These are phyloP conservation scores for Thymelicus acteon DNA, from an alignment of 2,888 invertebrate genomes.

Conservation along the genomic window DNA sequence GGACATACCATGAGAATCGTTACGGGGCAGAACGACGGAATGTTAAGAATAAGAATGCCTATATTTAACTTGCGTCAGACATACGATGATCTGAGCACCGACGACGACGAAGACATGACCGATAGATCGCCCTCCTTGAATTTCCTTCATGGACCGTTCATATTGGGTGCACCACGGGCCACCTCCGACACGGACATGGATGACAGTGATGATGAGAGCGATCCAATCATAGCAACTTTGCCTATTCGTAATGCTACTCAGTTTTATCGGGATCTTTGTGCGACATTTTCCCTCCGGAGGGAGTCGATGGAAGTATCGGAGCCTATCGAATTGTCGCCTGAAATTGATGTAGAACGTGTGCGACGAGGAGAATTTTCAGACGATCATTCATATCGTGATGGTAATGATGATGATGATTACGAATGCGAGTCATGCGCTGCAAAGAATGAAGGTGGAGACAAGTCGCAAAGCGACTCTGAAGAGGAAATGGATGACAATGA, in stretches of 20 bases:
- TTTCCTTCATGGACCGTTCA: not conserved
- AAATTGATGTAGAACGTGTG: not conserved
- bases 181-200: not conserved
- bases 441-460: too few species aligned
- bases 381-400: not conserved
- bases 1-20: not conserved
- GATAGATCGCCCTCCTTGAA: not conserved
- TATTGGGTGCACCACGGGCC: not conserved
- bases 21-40: not conserved
- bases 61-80: not conserved
- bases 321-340: not conserved
- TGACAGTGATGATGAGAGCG: not conserved
- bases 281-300: not conserved
- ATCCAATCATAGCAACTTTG: not conserved
- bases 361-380: not conserved
- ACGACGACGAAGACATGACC: not conserved
- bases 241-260: slow-evolving; percentile 1
- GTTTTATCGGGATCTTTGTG: not conserved
- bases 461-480: too few species aligned
- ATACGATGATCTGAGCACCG: not conserved
- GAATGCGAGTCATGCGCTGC: too few species aligned
- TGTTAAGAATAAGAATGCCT: not conserved
- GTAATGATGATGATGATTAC: not conserved
- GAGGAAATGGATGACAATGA: too few species aligned
- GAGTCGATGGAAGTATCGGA: not conserved